phyloP scores from a whole-genome alignment of 2,888 invertebrate species.

The Pachydiplax longipennis region DNA sequence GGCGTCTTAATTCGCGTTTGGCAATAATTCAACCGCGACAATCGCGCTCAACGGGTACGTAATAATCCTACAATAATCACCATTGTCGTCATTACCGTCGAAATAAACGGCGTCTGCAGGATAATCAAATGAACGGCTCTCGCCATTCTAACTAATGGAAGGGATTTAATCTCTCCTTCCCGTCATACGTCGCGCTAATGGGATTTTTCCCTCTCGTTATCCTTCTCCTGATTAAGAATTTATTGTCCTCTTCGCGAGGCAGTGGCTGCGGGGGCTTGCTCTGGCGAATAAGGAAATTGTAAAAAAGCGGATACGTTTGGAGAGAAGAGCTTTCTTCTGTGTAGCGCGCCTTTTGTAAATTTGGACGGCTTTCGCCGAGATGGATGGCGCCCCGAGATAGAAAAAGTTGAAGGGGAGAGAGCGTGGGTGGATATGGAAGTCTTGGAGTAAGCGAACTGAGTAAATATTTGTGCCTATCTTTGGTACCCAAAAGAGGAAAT shows the following conservation, averaged over 20 bases:
- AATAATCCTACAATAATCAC: too few species aligned
- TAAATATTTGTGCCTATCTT: neutral
- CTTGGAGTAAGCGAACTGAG: neutral
- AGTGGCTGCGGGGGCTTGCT: neutral
- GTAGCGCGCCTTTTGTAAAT: neutral
- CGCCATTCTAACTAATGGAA: neutral
- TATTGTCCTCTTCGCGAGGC: neutral
- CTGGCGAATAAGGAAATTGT: neutral
- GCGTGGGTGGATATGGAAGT: neutral
- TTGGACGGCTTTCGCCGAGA: neutral
- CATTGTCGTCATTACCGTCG: too few species aligned
- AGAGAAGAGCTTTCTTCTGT: neutral
- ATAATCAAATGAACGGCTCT: neutral
- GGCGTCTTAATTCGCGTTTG: too few species aligned
- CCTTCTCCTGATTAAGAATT: neutral
- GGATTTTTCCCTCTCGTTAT: neutral
- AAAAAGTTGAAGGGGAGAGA: neutral
- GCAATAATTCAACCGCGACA: too few species aligned
- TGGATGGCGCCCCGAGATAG: neutral
- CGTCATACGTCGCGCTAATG: neutral
- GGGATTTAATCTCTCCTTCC: neutral
- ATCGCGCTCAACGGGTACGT: too few species aligned
- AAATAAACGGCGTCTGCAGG: too few species aligned
- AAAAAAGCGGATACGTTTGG: neutral
- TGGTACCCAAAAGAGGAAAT: neutral